Percentiles rank a stretch among this genome's conserved stretches.
Conservation (phyloP, 2,888 invertebrate species). For the Bruchidius siliquastri region DNA sequence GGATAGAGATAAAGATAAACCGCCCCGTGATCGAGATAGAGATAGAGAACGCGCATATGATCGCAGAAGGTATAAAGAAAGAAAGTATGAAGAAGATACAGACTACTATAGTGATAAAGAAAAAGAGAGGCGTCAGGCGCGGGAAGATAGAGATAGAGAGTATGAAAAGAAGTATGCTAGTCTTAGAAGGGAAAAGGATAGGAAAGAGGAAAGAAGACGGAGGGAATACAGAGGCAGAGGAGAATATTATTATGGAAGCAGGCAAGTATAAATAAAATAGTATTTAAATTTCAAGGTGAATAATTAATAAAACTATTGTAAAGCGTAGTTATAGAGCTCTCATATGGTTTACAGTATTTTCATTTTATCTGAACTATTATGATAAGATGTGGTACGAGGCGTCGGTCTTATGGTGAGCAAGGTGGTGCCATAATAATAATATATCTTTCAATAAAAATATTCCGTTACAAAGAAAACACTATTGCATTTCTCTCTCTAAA, state of each 20-base stretch:
- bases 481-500: no score
- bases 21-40: slow-evolving; percentile 20
- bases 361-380: no score
- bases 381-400: no score
- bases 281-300: no score
- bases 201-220: slow-evolving; percentile 39
- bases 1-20: slow-evolving; percentile 23
- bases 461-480: no score
- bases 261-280: slow-evolving; percentile 12
- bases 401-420: no score
- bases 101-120: slow-evolving; percentile 67
- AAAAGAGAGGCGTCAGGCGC: slow-evolving; percentile 48
- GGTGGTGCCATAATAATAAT: no score
- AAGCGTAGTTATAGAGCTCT: no score
- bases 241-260: slow-evolving; percentile 28
- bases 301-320: no score
- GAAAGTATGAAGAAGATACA: slow-evolving; percentile 61
- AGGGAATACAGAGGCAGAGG: slow-evolving; percentile 39
- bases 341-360: no score
- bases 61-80: slow-evolving; percentile 36
- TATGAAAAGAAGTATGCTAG: slow-evolving; percentile 43
- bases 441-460: no score
- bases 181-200: slow-evolving; percentile 44
- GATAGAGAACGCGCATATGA: slow-evolving; percentile 33
- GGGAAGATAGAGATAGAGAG: slow-evolving; percentile 42